A percentile compares a stretch with the other conserved stretches of the same genome.
Conservation (phyloP, 2,888 invertebrate species). For the Heteropelma amictum region DNA sequence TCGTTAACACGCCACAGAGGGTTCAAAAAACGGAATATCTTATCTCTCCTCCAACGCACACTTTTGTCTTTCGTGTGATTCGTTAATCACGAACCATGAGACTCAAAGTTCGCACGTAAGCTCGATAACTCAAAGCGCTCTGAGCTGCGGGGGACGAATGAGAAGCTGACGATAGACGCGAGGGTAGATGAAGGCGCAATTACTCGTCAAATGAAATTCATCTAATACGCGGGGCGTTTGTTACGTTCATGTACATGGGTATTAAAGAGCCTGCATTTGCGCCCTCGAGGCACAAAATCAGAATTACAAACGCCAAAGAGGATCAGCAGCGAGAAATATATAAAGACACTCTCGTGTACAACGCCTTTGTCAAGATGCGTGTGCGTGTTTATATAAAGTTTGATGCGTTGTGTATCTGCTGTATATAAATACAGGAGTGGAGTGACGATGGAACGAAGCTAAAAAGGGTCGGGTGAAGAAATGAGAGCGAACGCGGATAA, state of each 20-base stretch:
- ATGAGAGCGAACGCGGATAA: constrained; percentile 41
- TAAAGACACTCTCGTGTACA: constrained; percentile 14
- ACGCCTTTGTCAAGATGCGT: neutral
- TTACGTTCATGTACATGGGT: constrained; percentile 11
- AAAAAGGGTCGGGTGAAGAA: constrained; percentile 1
- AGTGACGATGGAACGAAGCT: constrained; percentile 9
- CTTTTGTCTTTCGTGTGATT: too few relatives aligned
- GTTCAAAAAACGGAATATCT: too few relatives aligned
- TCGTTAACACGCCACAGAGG: too few relatives aligned
- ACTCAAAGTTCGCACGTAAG: too few relatives aligned
- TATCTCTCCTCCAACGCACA: too few relatives aligned
- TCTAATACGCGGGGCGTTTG: constrained; percentile 48
- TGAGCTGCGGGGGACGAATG: too few relatives aligned
- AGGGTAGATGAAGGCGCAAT: constrained; percentile 27
- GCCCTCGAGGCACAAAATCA: constrained; percentile 27
- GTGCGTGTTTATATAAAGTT: constrained; percentile 11
- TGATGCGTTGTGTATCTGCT: neutral
- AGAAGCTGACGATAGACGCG: neutral
- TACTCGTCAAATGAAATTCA: constrained; percentile 46
- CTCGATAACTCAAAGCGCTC: too few relatives aligned
- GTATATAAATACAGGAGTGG: neutral
- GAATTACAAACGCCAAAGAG: constrained; percentile 29
- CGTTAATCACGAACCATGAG: too few relatives aligned
- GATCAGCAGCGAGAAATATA: constrained; percentile 24
- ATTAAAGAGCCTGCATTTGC: constrained; percentile 27